Base-by-base conservation (phyloP, 2,797 vertebrate genomes). In the Oryzias sinensis region DNA sequence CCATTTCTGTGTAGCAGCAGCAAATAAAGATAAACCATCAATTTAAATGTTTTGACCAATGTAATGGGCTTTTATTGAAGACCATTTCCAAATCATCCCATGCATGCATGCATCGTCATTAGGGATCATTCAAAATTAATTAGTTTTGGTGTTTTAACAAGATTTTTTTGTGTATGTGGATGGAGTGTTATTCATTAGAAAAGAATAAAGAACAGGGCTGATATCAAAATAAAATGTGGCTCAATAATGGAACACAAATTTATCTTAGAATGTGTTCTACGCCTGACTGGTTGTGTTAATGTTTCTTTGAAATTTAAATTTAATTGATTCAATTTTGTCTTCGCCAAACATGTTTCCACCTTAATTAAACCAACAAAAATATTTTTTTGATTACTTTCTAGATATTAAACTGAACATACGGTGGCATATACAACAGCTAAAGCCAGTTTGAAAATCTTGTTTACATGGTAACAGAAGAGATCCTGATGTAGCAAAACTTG, bases 1-100 rank as follows among this genome's bases (percentile, higher is more conserved):
- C 59, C 74, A 79, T 84, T 59, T 78, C 77, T 42, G 52, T 62
- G 51, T 61, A 61, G 50, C 52, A 46, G 15, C 42, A n/a, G 15
- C 42, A 43, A n/a, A 43, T n/a, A 15, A 16, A n/a, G 42, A 43
- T 43, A 7, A 43, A n/a, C 42, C 42, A 43, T 43, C 14, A 43
- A 16, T 7, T 43, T 43, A 0, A 2, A 43, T 43, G n/a, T 40
- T 43, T n/a, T n/a, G n/a, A 56, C 40, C 3, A 52, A 44, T 56
- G n/a, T 40, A 50, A 37, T 18, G 1, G 17, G 41, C 22, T 22
- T 70, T 57, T 67, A 51, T 49, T 57, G 37, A 33, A 25, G 24
- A 29, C 33, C n/a, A 45, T 25, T 25, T 52, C 16, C 13, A 40
- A 70, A 71, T n/a, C 0, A 5, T 24, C 1, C 1, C 22, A 51